Conservation (phyloP, 2,888 invertebrate species). For the Eupelmus urozonus region DNA sequence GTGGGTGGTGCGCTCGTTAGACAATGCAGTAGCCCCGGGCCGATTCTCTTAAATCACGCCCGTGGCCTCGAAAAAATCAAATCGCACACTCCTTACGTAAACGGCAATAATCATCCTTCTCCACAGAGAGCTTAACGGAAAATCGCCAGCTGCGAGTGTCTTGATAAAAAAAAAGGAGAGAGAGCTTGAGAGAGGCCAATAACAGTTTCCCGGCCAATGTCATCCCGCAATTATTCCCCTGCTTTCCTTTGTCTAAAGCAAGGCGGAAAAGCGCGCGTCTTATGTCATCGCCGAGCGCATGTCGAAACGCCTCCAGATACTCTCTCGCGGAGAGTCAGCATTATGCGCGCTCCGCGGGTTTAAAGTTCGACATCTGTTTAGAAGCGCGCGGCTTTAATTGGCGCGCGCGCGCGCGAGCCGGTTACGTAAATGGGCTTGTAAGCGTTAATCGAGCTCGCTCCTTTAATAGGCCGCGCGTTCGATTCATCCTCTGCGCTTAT, state of each 20-base stretch:
- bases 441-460: constrained; percentile 33
- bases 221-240: too few species aligned
- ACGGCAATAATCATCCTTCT: too few species aligned
- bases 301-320: not conserved
- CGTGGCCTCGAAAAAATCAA: too few species aligned
- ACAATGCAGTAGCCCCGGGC: not conserved
- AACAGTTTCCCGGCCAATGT: too few species aligned
- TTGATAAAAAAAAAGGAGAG: too few species aligned
- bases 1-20: not conserved
- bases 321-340: too few species aligned
- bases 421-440: constrained; percentile 41
- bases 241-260: too few species aligned
- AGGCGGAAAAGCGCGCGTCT: not conserved
- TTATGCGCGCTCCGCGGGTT: not conserved
- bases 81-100: not conserved
- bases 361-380: constrained; percentile 38
- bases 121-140: too few species aligned
- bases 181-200: too few species aligned
- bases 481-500: not conserved
- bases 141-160: too few species aligned
- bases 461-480: not conserved
- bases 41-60: too few species aligned
- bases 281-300: not conserved
- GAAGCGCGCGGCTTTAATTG: constrained; percentile 18
- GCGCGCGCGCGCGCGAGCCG: not conserved